phyloP scores from a whole-genome alignment of 2,888 invertebrate species.

The Lithophane leautieri region DNA sequence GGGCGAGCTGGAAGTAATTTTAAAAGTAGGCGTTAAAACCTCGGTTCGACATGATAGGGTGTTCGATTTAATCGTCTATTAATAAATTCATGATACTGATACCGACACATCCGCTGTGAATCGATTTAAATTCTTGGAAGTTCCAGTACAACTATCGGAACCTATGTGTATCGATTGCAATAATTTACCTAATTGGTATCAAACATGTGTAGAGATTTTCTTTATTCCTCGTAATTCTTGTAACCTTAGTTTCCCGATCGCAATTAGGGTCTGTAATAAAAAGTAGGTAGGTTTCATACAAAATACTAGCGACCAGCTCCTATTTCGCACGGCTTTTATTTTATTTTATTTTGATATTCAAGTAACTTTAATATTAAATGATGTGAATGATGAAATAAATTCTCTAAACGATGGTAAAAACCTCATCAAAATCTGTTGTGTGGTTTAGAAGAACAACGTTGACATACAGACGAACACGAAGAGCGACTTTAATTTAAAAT shows the following conservation, averaged over 20 bases:
- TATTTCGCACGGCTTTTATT: too few relatives aligned
- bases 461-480: too few relatives aligned
- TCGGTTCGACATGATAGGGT: neutral
- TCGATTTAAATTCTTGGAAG: slow-evolving; percentile 51
- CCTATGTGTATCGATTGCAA: slow-evolving; percentile 25
- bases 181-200: slow-evolving; percentile 4
- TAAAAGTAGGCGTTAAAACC: slow-evolving; percentile 22
- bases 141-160: slow-evolving; percentile 3
- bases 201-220: neutral
- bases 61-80: neutral
- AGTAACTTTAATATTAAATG: too few relatives aligned
- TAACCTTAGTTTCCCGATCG: neutral
- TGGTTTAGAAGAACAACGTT: too few relatives aligned
- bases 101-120: slow-evolving; percentile 17
- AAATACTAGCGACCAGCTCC: too few relatives aligned
- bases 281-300: too few relatives aligned
- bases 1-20: neutral
- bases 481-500: too few relatives aligned
- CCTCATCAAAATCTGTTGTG: too few relatives aligned
- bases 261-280: neutral
- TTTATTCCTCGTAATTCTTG: neutral
- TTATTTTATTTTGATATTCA: too few relatives aligned
- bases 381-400: too few relatives aligned
- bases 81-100: slow-evolving; percentile 27
- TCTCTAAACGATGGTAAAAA: too few relatives aligned